Evolutionary conservation across 2,888 invertebrate genomes (phyloP), one percentile per base, ranked within the genome.

Genomic region (Pogonocherus hispidulus): DNA sequence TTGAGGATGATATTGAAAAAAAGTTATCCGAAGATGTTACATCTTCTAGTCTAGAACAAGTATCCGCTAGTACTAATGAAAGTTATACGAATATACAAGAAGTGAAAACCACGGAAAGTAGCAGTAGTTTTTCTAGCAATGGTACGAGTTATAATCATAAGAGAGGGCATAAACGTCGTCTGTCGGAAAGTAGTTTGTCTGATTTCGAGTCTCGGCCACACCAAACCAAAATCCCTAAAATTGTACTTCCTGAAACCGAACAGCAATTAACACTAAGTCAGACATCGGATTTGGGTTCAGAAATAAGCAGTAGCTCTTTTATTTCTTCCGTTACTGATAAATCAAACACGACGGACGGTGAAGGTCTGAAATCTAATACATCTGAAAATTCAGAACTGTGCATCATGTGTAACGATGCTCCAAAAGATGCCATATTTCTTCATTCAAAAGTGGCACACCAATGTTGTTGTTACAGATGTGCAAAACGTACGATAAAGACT

Each of bases 381-480:
- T 32, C 54, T 1, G 63, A 69, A 18, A 32, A 49, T 14, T 63
- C 73, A 0, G 80, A 84, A 52, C 69, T 88, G 78, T 93, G 93
- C 79, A 89, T 91, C 22, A 87, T 90, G 16, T 93, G 92, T 78
- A 87, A 88, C 22, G 82, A 85, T 0, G 88, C 87, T 55, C 91
- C 91, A 0, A 92, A 91, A 80, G 89, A 92, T 63, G 91, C 91
- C 0, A 89, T 90, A 37, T 92, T 92, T 78, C 88, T 92, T 0
- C 92, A 93, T 79, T 91, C 91, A 0, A 86, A 88, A 49, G 88
- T 89, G 63, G 90, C 89, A 0, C 92, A 92, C 69, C 89, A 91
- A 71, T 92, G 91, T 79, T 92, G 92, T 73, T 93, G 93, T 78
- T 93, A 92, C 76, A 88, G 87, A 63, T 93, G 93, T 81, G 91